These are phyloP conservation scores for rabbit (Oryctolagus cuniculus) DNA, from an alignment of 2,113 vertebrate species.

Conservation along the genomic window mOryCun1.1 NC_091435.1:144568001-144568500, in stretches of 20 bases:
- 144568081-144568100: constrained; percentile 1
- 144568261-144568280: not conserved
- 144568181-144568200: not conserved
- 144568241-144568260: not conserved
- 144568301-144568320: not conserved
- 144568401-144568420: not conserved
- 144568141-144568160: not conserved
- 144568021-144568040: not conserved
- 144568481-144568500: not conserved
- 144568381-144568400: not conserved
- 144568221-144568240: not conserved
- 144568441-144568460: not conserved
- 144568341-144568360: not conserved
- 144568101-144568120: constrained; percentile 47
- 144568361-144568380: not conserved
- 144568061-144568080: constrained; percentile 11
- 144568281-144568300: constrained; percentile 7
- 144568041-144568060: not conserved
- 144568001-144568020: constrained; percentile 40
- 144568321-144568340: not conserved
- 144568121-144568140: not conserved
- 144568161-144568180: not conserved
- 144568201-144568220: not conserved
- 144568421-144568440: not conserved
- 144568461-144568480: not conserved